Conservation (phyloP, 2,888 invertebrate genomes). For the Hecatera dysodea region DNA sequence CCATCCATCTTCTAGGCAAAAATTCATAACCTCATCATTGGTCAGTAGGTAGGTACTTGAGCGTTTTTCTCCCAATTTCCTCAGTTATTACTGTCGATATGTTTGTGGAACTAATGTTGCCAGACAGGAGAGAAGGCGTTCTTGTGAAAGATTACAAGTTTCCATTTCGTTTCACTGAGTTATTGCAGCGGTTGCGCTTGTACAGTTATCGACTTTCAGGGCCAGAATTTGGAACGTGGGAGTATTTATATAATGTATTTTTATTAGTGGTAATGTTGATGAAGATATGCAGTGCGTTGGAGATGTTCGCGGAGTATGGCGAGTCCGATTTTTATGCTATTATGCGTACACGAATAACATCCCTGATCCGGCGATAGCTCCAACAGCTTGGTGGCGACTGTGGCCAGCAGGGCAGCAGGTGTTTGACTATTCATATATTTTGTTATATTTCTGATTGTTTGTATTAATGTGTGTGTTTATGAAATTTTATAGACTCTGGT, state of each 20-base stretch:
- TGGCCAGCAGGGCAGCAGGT: too few species aligned
- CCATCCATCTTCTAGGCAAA: conserved; percentile 31
- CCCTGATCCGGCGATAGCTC: too few species aligned
- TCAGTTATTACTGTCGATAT: conserved; percentile 62
- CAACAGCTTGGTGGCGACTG: too few species aligned
- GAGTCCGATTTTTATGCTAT: too few species aligned
- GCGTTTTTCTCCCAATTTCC: conserved; percentile 56
- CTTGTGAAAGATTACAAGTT: conserved; percentile 65
- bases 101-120: conserved; percentile 57
- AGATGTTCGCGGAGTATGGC: too few species aligned
- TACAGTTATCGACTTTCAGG: conserved; percentile 24
- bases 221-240: background rate
- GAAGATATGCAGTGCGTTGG: too few species aligned
- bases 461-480: too few species aligned
- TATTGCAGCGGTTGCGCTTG: conserved; percentile 49
- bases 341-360: too few species aligned
- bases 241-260: background rate
- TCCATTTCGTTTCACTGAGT: conserved; percentile 61
- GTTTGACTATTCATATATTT: too few species aligned
- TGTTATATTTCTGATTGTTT: too few species aligned
- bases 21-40: conserved; percentile 52
- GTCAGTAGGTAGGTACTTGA: conserved; percentile 17
- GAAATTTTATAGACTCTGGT: too few species aligned
- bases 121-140: conserved; percentile 27
- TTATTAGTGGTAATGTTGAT: too few species aligned